phyloP scores from a whole-genome alignment of 2,113 vertebrate genomes.

The Gymnocephalus cernua region DNA sequence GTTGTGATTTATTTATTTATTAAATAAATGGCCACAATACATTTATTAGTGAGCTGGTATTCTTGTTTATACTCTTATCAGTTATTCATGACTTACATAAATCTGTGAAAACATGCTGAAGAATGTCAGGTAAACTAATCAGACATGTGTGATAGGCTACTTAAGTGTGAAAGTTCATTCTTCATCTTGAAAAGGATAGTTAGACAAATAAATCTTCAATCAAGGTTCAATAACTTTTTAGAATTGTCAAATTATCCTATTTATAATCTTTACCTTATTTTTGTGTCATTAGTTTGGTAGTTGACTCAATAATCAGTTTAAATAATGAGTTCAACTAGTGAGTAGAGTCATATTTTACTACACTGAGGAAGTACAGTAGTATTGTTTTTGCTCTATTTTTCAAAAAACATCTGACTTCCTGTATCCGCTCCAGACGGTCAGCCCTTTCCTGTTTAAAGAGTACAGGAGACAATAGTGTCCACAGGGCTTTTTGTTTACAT shows the following conservation, averaged over 20 bases:
- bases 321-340: not conserved
- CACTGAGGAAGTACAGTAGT: not conserved
- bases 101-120: not conserved
- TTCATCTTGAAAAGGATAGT: too few species aligned
- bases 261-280: not conserved
- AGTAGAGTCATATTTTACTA: not conserved
- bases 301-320: not conserved
- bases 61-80: not conserved
- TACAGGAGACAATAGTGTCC: conserved; percentile 55
- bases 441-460: conserved; percentile 66
- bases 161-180: not conserved
- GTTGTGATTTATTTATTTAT: not conserved
- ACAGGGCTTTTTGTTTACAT: conserved; percentile 18
- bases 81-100: not conserved
- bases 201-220: not conserved
- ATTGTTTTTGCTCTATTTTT: conserved; percentile 22
- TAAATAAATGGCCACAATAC: not conserved
- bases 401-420: conserved; percentile 46
- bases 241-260: not conserved
- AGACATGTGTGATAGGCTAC: not conserved
- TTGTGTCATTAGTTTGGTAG: not conserved
- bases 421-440: conserved; percentile 39
- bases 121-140: not conserved
- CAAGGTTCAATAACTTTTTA: not conserved
- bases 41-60: not conserved